Percentiles rank a stretch among this genome's conserved stretches.
Conservation (phyloP, 2,888 invertebrate genomes). For the Buathra laborator region DNA sequence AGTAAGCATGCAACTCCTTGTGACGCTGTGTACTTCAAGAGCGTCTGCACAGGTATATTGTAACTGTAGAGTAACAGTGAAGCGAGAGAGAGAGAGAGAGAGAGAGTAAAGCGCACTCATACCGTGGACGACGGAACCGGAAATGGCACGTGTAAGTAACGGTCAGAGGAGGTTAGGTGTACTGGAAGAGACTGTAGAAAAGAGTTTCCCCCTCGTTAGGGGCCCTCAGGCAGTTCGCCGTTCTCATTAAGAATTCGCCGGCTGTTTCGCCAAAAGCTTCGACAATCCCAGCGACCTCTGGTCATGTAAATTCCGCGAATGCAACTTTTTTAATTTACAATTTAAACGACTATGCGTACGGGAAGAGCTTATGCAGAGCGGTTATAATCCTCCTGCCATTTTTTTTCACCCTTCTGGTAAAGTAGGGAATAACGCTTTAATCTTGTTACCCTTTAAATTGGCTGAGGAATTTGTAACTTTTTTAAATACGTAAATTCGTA, state of each 20-base stretch:
- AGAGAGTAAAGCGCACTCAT: background rate
- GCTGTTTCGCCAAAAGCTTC: conserved; percentile 2
- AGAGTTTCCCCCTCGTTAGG: conserved; percentile 32
- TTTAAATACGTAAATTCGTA: too few species aligned
- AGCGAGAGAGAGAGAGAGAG: background rate
- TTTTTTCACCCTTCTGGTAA: too few species aligned
- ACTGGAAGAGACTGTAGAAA: conserved; percentile 19
- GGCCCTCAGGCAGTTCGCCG: conserved; percentile 6
- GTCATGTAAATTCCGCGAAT: conserved; percentile 7
- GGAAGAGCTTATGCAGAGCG: background rate
- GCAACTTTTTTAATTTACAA: conserved; percentile 2
- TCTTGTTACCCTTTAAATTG: too few species aligned
- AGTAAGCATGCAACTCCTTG: background rate
- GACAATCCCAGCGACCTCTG: background rate
- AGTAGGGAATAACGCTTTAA: too few species aligned
- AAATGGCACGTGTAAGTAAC: conserved; percentile 33
- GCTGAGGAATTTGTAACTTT: too few species aligned
- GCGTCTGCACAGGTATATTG: background rate
- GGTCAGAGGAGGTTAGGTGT: background rate
- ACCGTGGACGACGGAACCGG: conserved; percentile 15
- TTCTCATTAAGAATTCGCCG: conserved; percentile 28
- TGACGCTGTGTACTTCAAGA: background rate
- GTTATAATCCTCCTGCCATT: background rate
- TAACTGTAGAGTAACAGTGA: background rate
- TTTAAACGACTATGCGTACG: background rate